phyloP scores from a whole-genome alignment of 2,797 vertebrate species.

The Enteromius anoplus region DNA sequence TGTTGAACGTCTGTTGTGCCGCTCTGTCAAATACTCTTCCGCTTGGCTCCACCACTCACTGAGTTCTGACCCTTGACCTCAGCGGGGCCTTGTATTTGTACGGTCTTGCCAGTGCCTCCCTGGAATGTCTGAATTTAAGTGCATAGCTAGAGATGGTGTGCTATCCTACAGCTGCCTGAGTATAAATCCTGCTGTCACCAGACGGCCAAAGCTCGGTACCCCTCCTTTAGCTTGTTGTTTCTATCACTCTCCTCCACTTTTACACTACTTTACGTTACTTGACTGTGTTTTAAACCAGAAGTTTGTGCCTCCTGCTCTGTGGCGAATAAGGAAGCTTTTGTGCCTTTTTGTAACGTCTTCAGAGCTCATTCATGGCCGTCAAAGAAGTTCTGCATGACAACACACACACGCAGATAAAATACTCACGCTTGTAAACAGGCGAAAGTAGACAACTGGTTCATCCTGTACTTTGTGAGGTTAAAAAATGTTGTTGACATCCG shows the following conservation, averaged over 20 bases:
- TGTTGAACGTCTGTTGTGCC: constrained; percentile 17
- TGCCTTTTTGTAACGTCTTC: constrained; percentile 4
- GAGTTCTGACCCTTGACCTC: constrained; percentile 44
- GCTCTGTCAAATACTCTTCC: constrained; percentile 40
- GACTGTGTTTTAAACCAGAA: constrained; percentile 17
- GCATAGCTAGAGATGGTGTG: constrained; percentile 58
- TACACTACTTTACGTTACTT: constrained; percentile 15
- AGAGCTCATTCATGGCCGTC: background rate
- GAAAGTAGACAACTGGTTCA: constrained; percentile 24
- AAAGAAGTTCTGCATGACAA: constrained; percentile 8
- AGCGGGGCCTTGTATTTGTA: constrained; percentile 29
- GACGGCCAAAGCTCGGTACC: constrained; percentile 56
- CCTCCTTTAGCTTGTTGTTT: constrained; percentile 33
- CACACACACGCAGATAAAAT: constrained; percentile 15
- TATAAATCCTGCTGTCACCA: constrained; percentile 78
- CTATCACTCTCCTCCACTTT: constrained; percentile 42
- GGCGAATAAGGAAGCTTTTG: constrained; percentile 33
- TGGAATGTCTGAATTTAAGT: constrained; percentile 67
- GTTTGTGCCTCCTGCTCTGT: constrained; percentile 19
- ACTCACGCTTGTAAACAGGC: constrained; percentile 22
- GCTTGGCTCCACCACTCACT: constrained; percentile 37
- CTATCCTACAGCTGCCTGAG: constrained; percentile 73
- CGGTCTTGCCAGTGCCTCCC: constrained; percentile 65
- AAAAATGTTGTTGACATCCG: constrained; percentile 49
- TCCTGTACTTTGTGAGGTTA: constrained; percentile 16